A percentile compares a stretch with the other conserved stretches of the same genome.
Evolutionary conservation across 2,888 invertebrate genomes (phyloP).

Genomic region (Augochlorella aurata): DNA sequence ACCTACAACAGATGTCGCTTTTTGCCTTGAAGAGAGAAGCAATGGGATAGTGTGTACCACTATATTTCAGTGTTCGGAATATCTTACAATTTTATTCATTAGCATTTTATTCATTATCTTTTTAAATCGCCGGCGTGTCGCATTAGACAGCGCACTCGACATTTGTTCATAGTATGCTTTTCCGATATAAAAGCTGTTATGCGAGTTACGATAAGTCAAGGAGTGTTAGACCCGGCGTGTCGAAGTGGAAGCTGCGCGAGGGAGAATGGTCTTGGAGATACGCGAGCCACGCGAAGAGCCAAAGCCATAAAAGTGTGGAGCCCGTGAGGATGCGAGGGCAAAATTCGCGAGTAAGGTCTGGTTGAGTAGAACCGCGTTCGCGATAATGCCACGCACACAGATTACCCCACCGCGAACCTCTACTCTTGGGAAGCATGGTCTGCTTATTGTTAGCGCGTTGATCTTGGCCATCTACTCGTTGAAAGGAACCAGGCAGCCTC

Average conservation of each 20-base stretch:
- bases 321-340: no score
- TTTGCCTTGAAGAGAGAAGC: no score
- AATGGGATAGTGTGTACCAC: no score
- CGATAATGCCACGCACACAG: background rate
- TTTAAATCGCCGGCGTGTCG: background rate
- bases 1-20: no score
- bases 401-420: background rate
- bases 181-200: background rate
- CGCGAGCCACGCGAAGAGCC: background rate
- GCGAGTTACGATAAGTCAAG: constrained; percentile 1
- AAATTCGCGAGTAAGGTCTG: background rate
- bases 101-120: no score
- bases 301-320: constrained; percentile 1
- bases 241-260: background rate
- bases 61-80: no score
- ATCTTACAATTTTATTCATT: no score
- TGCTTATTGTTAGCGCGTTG: constrained; percentile 1
- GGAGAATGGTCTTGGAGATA: background rate
- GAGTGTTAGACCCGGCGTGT: background rate
- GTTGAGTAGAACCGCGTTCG: background rate
- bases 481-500: no score
- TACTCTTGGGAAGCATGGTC: background rate
- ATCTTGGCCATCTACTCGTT: constrained; percentile 3
- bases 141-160: background rate
- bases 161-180: background rate